These are phyloP conservation scores for Lydus trimaculatus DNA, from an alignment of 2,888 invertebrate genomes.

Conservation along the genomic window DNA sequence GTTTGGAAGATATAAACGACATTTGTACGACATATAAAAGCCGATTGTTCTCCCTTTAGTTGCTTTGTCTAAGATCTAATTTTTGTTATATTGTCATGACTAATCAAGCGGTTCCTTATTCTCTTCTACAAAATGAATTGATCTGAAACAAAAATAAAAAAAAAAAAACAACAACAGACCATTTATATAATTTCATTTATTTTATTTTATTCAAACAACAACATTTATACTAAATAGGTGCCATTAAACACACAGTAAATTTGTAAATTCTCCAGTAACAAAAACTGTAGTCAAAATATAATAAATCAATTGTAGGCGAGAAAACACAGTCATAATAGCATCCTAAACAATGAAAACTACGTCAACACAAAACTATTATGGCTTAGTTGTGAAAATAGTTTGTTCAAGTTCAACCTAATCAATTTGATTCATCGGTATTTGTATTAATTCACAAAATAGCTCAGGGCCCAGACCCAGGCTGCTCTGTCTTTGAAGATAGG, in stretches of 20 bases:
- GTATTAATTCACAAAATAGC: too few relatives aligned
- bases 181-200: not conserved
- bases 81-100: slow-evolving; percentile 21
- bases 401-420: too few relatives aligned
- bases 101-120: not conserved
- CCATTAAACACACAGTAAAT: not conserved
- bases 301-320: not conserved
- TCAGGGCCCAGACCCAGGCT: too few relatives aligned
- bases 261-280: not conserved
- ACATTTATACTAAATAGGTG: not conserved
- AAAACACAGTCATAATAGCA: not conserved
- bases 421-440: too few relatives aligned
- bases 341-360: too few relatives aligned
- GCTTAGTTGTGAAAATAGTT: too few relatives aligned
- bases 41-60: slow-evolving; percentile 45
- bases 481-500: too few relatives aligned
- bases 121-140: not conserved
- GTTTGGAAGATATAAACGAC: slow-evolving; percentile 49
- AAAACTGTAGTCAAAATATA: not conserved
- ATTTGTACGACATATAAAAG: slow-evolving; percentile 43
- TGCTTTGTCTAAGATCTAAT: slow-evolving; percentile 41
- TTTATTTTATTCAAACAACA: not conserved
- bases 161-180: too few relatives aligned
- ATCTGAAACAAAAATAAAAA: not conserved
- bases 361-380: too few relatives aligned